These are phyloP conservation scores for Perdita meconis DNA, from an alignment of 2,888 invertebrate species.

Conservation along the genomic window DNA sequence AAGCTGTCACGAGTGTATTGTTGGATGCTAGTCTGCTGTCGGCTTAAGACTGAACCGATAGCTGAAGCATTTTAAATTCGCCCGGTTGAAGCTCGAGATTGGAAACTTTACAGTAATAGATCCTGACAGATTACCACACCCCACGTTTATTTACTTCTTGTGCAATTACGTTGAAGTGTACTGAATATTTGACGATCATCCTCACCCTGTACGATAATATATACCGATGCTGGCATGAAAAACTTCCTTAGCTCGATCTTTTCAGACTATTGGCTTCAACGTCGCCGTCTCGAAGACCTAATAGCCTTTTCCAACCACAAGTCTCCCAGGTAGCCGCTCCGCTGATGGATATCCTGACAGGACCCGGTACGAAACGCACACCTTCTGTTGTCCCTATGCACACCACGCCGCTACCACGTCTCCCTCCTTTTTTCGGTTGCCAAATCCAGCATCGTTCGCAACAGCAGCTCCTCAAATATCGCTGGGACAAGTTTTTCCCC, in stretches of 20 bases:
- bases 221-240: no score
- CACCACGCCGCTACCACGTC: not conserved
- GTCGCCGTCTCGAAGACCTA: no score
- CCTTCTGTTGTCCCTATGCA: not conserved
- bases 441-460: not conserved
- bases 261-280: no score
- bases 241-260: no score
- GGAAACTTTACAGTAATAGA: not conserved
- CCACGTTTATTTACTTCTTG: no score
- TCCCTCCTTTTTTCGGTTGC: not conserved
- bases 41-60: slow-evolving; percentile 51
- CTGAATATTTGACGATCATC: no score
- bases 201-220: no score
- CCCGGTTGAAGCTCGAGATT: not conserved
- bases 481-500: not conserved
- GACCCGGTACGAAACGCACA: not conserved
- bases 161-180: no score
- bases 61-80: slow-evolving; percentile 23
- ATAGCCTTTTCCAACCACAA: no score
- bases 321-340: no score
- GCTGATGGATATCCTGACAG: no score
- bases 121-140: not conserved
- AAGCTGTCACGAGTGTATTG: slow-evolving; percentile 42
- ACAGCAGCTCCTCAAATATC: not conserved
- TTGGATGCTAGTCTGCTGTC: slow-evolving; percentile 47